phyloP scores from a whole-genome alignment of 92 coral and sea anemone species.

The Nematostella vectensis region DNA sequence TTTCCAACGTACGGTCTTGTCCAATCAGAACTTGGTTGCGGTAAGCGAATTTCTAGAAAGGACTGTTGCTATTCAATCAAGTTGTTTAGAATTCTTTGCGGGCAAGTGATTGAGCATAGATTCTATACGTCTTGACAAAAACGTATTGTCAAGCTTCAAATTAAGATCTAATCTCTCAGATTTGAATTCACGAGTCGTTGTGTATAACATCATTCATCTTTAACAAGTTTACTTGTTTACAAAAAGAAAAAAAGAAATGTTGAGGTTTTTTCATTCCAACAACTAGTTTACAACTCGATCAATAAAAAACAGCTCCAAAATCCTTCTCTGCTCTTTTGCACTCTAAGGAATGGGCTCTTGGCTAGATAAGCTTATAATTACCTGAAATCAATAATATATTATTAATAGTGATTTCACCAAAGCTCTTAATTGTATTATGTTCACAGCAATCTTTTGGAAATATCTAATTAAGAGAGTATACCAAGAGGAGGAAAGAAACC shows the following conservation, averaged over 20 bases:
- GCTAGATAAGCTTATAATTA: background rate
- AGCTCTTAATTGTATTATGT: conserved; percentile 1
- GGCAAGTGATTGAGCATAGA: background rate
- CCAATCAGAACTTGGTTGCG: too few species aligned
- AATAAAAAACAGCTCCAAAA: background rate
- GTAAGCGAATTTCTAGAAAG: too few species aligned
- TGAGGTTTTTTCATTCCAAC: background rate
- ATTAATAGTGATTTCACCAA: background rate
- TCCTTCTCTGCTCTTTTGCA: background rate
- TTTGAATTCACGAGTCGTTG: background rate
- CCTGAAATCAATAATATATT: background rate
- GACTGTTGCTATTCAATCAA: too few species aligned
- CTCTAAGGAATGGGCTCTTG: background rate
- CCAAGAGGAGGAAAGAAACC: background rate
- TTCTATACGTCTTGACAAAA: background rate
- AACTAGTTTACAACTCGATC: background rate
- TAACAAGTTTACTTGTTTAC: conserved; percentile 1
- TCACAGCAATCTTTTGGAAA: background rate
- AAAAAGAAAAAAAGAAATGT: background rate
- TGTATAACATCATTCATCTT: background rate
- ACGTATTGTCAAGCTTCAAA: background rate
- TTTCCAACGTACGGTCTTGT: too few species aligned
- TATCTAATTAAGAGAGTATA: background rate
- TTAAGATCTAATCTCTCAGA: background rate
- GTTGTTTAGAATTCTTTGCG: background rate